Evolutionary conservation across 2,888 invertebrate genomes (phyloP).

Genomic region (Protodeltote pygarga): DNA sequence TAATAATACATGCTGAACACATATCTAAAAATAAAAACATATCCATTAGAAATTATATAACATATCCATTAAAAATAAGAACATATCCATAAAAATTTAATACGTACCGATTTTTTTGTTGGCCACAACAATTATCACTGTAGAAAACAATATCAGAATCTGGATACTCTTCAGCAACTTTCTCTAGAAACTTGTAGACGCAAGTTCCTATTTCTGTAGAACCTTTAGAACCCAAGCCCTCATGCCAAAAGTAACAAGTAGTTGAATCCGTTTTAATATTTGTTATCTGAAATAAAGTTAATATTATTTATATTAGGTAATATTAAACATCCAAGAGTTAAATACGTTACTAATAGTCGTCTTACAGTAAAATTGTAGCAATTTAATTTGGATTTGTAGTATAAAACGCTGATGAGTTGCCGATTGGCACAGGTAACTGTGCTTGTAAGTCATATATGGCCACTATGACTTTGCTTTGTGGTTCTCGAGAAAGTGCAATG

Average conservation of each 20-base stretch:
- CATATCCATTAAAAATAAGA: no score
- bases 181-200: constrained; percentile 27
- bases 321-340: constrained; percentile 10
- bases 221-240: constrained; percentile 26
- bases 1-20: background rate
- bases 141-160: constrained; percentile 28
- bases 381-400: constrained; percentile 29
- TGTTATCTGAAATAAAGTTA: constrained; percentile 13
- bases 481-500: constrained; percentile 5
- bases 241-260: constrained; percentile 30
- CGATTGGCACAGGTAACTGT: constrained; percentile 10
- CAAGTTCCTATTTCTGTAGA: constrained; percentile 37
- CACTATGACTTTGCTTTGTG: constrained; percentile 3
- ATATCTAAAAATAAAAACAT: background rate
- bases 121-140: constrained; percentile 34
- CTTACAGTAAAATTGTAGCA: constrained; percentile 21
- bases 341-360: constrained; percentile 1
- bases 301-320: constrained; percentile 2
- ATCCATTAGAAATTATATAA: no score
- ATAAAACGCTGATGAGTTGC: constrained; percentile 25
- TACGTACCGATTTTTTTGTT: constrained; percentile 32
- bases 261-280: constrained; percentile 15
- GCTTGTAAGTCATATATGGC: constrained; percentile 12
- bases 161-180: constrained; percentile 20
- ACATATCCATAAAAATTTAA: constrained; percentile 1